Base-by-base conservation (phyloP, 2,113 vertebrate genomes). In the Ceyx margarethae region DNA sequence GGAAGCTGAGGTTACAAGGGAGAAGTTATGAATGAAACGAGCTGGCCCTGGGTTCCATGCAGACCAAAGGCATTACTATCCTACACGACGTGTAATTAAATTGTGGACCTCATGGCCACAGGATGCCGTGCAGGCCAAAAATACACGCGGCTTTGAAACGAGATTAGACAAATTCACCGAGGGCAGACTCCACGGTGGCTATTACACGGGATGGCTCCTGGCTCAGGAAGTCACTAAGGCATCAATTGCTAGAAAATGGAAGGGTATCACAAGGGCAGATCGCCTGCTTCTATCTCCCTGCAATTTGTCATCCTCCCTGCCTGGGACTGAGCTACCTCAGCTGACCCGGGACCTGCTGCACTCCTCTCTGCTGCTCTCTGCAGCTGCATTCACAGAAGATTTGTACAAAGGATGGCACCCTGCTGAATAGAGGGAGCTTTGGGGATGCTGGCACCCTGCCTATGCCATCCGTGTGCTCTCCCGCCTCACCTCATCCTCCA, bases 21-120 rank as follows among this genome's bases (percentile, higher is more conserved):
- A 95, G 80, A 93, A 91, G 56, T 85, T 92, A 87, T 94, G 92
- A 96, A 96, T 95, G 94, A 96, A 89, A 91, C 11, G 28, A 92
- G 78, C 42, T 0, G 4, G 84, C 20, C 12, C 71, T 45, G 78
- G 81, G 89, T 13, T 91, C 85, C 91, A 29, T 0, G 0, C 89
- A 87, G 91, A 92, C 67, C 91, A 62, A 92, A 93, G 94, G 81
- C 94, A 94, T 73, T 81, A 43, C 85, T 53, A 33, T 68, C 87
- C 94, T 75, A 76, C 28, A 3, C 4, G 1, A 87, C 0, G 1
- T 94, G 87, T 82, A 79, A 95, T 94, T 94, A 94, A 89, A 85
- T 50, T 92, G 89, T 82, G 89, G 81, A 72, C 64, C 71, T 94
- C 31, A 15, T 10, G 2, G 25, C 94, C 91, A 87, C 89, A 93